Evolutionary conservation across 2,113 vertebrate genomes (phyloP).

Genomic region (Lynx canadensis): DNA sequence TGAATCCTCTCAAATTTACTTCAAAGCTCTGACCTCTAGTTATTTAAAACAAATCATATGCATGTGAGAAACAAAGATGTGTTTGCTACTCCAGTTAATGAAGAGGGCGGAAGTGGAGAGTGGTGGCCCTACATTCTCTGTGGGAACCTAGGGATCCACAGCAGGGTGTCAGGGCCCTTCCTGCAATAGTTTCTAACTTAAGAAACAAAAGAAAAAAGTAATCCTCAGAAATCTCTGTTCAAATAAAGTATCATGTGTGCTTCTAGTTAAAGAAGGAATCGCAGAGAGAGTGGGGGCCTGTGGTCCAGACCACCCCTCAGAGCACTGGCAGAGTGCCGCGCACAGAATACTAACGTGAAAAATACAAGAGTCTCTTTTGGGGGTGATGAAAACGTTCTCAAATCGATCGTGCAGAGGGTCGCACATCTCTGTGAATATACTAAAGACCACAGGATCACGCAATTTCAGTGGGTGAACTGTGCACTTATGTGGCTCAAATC

Average conservation of each 20-base stretch:
- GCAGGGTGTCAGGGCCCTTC: neutral
- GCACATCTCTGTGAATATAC: neutral
- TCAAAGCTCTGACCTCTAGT: neutral
- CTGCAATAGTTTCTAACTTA: neutral
- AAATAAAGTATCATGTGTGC: neutral
- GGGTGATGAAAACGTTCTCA: neutral
- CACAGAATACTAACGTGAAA: neutral
- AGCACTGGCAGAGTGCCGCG: neutral
- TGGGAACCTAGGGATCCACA: accelerated
- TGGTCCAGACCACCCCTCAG: neutral
- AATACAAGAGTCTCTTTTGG: neutral
- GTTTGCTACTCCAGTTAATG: too few species aligned
- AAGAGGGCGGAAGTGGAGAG: accelerated
- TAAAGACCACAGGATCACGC: neutral
- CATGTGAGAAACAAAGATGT: neutral
- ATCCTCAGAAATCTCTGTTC: neutral
- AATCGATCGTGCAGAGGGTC: neutral
- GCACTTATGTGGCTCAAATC: neutral
- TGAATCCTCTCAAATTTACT: neutral
- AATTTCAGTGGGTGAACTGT: neutral
- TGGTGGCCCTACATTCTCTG: accelerated
- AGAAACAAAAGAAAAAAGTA: neutral
- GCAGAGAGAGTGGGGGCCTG: neutral
- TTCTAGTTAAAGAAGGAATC: neutral
- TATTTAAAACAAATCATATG: neutral